phyloP scores from a whole-genome alignment of 2,113 vertebrate species.

The Phoenicopterus ruber region DNA sequence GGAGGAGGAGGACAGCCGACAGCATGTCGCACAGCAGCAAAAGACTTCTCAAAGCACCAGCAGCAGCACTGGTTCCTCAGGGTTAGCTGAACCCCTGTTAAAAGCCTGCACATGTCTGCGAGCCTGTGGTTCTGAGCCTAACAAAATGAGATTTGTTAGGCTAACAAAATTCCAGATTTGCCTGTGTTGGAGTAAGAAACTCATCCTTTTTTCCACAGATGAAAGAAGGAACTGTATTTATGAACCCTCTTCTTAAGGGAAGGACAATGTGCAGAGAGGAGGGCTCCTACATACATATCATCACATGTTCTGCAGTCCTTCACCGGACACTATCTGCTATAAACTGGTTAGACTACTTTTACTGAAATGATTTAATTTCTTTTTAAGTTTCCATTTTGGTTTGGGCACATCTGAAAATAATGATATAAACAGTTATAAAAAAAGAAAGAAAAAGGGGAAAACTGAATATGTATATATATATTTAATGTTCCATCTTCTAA shows the following conservation, averaged over 20 bases:
- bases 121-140: neutral
- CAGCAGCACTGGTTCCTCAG: neutral
- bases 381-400: neutral
- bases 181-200: neutral
- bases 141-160: neutral
- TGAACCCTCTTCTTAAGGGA: neutral
- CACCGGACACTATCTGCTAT: neutral
- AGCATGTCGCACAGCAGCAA: neutral
- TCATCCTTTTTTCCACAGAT: neutral
- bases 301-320: neutral
- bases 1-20: neutral
- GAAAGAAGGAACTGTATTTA: neutral
- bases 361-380: neutral
- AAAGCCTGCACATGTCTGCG: fast-evolving
- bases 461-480: neutral
- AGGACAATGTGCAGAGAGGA: neutral
- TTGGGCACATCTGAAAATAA: neutral
- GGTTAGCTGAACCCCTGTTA: neutral
- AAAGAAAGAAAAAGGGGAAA: neutral
- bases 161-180: neutral
- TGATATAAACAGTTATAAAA: neutral
- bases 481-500: neutral
- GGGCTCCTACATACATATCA: neutral
- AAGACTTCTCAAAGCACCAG: neutral
- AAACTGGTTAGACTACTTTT: neutral